Conservation (phyloP, 2,888 invertebrate genomes). For the Nemotelus nigrinus region DNA sequence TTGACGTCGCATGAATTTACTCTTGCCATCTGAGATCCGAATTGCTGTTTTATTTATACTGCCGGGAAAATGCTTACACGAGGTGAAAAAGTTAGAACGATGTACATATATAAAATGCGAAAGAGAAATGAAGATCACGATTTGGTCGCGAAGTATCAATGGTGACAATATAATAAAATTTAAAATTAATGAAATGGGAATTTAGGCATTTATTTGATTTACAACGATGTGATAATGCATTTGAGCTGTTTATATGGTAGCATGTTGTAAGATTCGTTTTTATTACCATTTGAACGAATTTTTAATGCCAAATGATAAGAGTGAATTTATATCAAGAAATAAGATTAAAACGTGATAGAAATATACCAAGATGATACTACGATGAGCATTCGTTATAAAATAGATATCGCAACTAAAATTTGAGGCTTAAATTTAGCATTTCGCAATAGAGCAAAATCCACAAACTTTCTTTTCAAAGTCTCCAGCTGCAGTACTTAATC, state of each 20-base stretch:
- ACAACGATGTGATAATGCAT: constrained; percentile 23
- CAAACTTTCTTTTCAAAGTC: too few species aligned
- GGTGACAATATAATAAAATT: constrained; percentile 30
- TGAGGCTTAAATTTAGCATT: too few species aligned
- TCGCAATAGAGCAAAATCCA: too few species aligned
- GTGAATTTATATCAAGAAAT: too few species aligned
- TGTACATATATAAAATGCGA: not conserved
- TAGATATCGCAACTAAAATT: too few species aligned
- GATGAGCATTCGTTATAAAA: too few species aligned
- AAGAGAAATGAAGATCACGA: not conserved
- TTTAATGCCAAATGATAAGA: too few species aligned
- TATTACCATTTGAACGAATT: not conserved
- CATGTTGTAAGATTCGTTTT: not conserved
- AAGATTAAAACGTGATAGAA: too few species aligned
- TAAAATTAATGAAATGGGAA: constrained; percentile 43
- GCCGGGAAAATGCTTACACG: not conserved
- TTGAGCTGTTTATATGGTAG: not conserved
- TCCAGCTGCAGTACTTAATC: too few species aligned
- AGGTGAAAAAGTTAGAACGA: not conserved
- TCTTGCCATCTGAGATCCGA: constrained; percentile 38
- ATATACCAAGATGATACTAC: too few species aligned
- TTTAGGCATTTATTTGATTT: constrained; percentile 36
- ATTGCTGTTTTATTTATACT: constrained; percentile 18
- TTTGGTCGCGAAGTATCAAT: not conserved
- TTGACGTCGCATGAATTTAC: constrained; percentile 46